Percentiles rank a stretch among this genome's conserved stretches.
phyloP scores from a whole-genome alignment of 2,888 invertebrate genomes.

The Amitus sp. region DNA sequence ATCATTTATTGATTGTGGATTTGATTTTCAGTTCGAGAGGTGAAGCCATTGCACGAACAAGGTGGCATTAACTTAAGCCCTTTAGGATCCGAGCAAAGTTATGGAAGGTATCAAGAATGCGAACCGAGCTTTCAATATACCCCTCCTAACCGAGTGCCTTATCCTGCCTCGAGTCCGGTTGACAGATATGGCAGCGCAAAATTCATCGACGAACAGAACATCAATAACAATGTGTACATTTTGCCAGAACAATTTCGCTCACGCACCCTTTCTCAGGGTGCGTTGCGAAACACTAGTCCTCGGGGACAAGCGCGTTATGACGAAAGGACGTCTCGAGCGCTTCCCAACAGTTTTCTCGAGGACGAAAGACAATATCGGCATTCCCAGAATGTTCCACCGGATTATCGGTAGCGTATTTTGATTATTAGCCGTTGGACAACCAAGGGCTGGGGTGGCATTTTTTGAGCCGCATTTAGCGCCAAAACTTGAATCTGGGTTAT shows the following conservation, averaged over 20 bases:
- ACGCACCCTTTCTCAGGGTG: constrained; percentile 61
- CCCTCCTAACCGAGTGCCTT: constrained; percentile 42
- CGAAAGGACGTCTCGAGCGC: constrained; percentile 53
- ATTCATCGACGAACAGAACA: constrained; percentile 55
- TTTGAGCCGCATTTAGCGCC: too few species aligned
- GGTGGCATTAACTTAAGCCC: constrained; percentile 58
- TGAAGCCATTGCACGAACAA: constrained; percentile 52
- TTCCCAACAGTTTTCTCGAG: constrained; percentile 57
- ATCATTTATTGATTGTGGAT: constrained; percentile 2
- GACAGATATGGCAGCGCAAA: constrained; percentile 48
- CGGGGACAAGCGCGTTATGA: constrained; percentile 46
- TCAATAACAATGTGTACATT: constrained; percentile 61
- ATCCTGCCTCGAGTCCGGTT: constrained; percentile 43
- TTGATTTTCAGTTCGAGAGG: constrained; percentile 45
- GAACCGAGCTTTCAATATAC: constrained; percentile 33
- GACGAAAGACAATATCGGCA: constrained; percentile 53
- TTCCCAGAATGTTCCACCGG: constrained; percentile 45
- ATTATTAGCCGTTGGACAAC: too few species aligned
- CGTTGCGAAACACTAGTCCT: constrained; percentile 45
- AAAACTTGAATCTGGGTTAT: too few species aligned
- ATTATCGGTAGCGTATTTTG: constrained; percentile 44
- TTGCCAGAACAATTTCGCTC: constrained; percentile 58
- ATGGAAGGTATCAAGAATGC: constrained; percentile 44
- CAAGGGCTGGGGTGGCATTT: too few species aligned
- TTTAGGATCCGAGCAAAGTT: constrained; percentile 51